These are phyloP conservation scores for Cynodonichthys magdalenae DNA, from an alignment of 2,797 vertebrate species.

Conservation along the genomic window DNA sequence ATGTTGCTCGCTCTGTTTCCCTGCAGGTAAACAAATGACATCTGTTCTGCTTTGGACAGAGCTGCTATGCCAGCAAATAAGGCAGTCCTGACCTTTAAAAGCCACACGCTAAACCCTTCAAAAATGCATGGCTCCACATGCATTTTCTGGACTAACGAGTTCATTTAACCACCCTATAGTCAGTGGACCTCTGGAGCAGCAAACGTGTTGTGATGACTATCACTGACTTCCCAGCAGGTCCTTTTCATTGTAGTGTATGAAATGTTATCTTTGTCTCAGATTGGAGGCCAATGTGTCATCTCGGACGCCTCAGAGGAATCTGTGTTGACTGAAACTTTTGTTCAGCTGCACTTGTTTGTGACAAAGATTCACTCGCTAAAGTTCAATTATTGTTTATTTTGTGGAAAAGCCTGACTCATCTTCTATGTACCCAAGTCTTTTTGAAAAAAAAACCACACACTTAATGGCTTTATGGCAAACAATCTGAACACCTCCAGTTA, in stretches of 20 bases:
- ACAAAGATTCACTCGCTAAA: slow-evolving; percentile 39
- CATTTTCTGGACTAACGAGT: slow-evolving; percentile 25
- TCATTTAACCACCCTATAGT: slow-evolving; percentile 6
- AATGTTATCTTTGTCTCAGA: slow-evolving; percentile 32
- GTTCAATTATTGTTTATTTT: slow-evolving; percentile 53
- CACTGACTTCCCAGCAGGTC: slow-evolving; percentile 18
- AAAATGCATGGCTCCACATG: neutral
- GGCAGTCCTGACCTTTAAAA: slow-evolving; percentile 11
- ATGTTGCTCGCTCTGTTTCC: slow-evolving; percentile 24
- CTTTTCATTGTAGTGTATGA: neutral
- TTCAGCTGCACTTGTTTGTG: slow-evolving; percentile 33
- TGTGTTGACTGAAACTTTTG: slow-evolving; percentile 25
- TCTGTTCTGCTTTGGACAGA: slow-evolving; percentile 37
- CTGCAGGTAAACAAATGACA: slow-evolving; percentile 47
- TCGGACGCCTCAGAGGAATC: slow-evolving; percentile 16
- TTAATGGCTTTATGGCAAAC: slow-evolving; percentile 50
- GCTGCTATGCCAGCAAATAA: slow-evolving; percentile 14
- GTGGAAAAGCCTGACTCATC: slow-evolving; percentile 57
- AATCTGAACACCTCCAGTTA: slow-evolving; percentile 38
- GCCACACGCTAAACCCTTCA: slow-evolving; percentile 6
- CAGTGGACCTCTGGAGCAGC: slow-evolving; percentile 18
- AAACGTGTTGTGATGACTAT: slow-evolving; percentile 17
- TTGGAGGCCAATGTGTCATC: slow-evolving; percentile 28
- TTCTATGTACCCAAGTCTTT: slow-evolving; percentile 39
- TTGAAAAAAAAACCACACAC: slow-evolving; percentile 50